Conservation (phyloP, 2,888 invertebrate genomes). For the Aelia acuminata region DNA sequence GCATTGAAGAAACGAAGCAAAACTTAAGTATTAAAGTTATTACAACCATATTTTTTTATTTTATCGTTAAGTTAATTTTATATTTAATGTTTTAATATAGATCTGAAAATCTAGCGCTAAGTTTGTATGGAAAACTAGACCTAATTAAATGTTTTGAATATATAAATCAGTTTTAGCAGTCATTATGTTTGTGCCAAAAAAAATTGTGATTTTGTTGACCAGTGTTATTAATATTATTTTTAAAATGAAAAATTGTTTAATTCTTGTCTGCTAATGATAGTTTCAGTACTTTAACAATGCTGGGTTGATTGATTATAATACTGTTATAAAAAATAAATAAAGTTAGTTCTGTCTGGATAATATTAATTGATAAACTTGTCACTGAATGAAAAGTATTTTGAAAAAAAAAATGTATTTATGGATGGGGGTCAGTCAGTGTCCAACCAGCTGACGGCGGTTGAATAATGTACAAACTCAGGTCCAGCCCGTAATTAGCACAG, state of each 20-base stretch:
- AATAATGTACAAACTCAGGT: constrained; percentile 35
- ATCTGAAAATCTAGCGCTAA: too few species aligned
- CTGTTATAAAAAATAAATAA: not conserved
- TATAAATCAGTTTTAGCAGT: too few species aligned
- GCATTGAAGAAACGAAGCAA: too few species aligned
- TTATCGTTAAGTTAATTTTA: too few species aligned
- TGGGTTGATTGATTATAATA: not conserved
- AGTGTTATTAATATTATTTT: too few species aligned
- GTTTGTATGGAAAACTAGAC: too few species aligned
- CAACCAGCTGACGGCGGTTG: constrained; percentile 21
- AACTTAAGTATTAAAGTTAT: too few species aligned
- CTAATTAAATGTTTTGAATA: too few species aligned
- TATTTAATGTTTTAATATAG: too few species aligned
- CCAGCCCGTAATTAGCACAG: not conserved
- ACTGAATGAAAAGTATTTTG: not conserved
- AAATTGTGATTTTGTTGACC: too few species aligned
- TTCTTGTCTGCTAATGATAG: not conserved
- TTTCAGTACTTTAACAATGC: not conserved
- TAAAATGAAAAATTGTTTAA: not conserved
- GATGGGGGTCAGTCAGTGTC: constrained; percentile 11
- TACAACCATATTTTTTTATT: too few species aligned
- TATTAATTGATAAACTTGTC: constrained; percentile 19
- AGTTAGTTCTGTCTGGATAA: not conserved
- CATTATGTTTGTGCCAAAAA: too few species aligned
- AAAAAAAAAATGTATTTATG: constrained; percentile 20